Conservation (phyloP, 2,113 vertebrate genomes). For the Pleuronectes platessa region DNA sequence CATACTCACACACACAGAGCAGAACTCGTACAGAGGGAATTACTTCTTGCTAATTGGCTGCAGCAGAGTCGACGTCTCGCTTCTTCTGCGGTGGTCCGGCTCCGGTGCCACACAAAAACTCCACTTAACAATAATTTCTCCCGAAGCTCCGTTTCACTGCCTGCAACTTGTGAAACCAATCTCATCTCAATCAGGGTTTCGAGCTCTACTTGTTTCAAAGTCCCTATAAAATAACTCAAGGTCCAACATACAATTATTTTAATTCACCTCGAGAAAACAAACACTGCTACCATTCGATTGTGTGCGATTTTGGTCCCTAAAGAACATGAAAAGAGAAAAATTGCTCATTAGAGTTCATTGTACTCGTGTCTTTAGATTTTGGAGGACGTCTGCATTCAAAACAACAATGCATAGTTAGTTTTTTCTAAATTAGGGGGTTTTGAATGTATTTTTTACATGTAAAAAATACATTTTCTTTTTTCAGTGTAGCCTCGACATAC, state of each 20-base stretch:
- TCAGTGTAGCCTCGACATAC: conserved; percentile 42
- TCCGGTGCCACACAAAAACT: conserved; percentile 18
- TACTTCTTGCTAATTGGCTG: conserved; percentile 50
- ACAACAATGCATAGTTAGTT: not conserved
- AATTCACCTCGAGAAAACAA: conserved; percentile 52
- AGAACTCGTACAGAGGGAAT: not conserved
- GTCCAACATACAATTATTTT: conserved; percentile 69
- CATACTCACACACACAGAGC: conserved; percentile 3
- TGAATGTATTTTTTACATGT: no score
- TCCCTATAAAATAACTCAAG: conserved; percentile 62
- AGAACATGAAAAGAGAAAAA: conserved; percentile 48
- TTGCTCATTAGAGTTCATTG: conserved; percentile 61
- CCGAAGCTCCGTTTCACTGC: conserved; percentile 12
- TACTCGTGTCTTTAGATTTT: conserved; percentile 58
- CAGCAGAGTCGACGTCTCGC: conserved; percentile 4
- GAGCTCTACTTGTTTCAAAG: conserved; percentile 48
- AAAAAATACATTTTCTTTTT: conserved; percentile 2
- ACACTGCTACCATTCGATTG: conserved; percentile 21
- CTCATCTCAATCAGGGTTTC: conserved; percentile 40
- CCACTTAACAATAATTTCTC: conserved; percentile 24
- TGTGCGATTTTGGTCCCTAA: conserved; percentile 30
- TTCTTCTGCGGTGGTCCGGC: conserved; percentile 11
- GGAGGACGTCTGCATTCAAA: conserved; percentile 56
- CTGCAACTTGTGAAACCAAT: conserved; percentile 25
- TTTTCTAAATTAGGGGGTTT: not conserved